A percentile compares a stretch with the other conserved stretches of the same genome.
These are phyloP conservation scores for Zootermopsis nevadensis DNA, from an alignment of 2,888 invertebrate genomes.

Conservation along the genomic window DNA sequence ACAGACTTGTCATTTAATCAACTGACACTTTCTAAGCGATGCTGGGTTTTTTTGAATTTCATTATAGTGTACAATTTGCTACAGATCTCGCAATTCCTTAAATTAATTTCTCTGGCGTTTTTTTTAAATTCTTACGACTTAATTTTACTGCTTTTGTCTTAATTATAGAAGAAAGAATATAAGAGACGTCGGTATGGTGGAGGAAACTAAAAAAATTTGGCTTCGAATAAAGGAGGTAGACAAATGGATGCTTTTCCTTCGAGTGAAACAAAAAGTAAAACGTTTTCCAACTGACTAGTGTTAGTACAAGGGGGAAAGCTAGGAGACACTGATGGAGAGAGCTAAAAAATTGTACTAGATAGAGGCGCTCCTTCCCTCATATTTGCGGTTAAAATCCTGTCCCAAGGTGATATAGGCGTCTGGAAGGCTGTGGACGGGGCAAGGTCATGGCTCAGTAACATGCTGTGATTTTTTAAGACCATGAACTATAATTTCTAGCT, in stretches of 20 bases:
- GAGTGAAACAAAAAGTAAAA: neutral
- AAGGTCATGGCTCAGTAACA: constrained; percentile 21
- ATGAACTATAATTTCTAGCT: neutral
- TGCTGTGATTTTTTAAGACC: neutral
- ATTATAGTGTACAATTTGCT: neutral
- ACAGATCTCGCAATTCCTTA: neutral
- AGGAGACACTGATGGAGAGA: neutral
- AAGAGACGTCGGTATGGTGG: neutral
- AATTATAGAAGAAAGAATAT: neutral
- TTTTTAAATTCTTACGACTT: neutral
- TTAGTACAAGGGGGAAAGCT: neutral
- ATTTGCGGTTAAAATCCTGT: constrained; percentile 17
- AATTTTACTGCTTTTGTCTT: neutral
- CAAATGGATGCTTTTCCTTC: neutral
- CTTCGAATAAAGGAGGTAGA: neutral
- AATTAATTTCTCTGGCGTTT: neutral
- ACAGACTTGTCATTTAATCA: too few species aligned
- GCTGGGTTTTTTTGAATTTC: neutral
- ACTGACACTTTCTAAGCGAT: too few species aligned
- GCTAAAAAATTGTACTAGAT: neutral
- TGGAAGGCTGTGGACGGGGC: neutral
- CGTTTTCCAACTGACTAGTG: neutral
- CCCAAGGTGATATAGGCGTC: neutral
- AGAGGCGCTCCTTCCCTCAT: neutral
- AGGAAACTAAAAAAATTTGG: neutral